phyloP scores from a whole-genome alignment of 2,113 vertebrate genomes.

The Symphodus melops region DNA sequence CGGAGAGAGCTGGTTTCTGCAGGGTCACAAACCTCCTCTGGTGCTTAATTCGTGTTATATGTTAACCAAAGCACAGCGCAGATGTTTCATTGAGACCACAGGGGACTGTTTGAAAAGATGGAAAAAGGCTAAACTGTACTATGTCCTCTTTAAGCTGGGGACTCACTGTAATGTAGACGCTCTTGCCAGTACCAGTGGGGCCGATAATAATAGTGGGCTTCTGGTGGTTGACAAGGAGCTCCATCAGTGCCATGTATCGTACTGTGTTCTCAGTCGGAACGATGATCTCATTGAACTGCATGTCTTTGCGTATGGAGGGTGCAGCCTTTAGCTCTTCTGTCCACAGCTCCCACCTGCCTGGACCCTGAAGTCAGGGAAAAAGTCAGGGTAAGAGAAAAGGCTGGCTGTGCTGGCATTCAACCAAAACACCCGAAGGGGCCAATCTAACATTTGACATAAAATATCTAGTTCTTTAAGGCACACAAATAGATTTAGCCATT shows the following conservation, averaged over 20 bases:
- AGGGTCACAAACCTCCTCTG: too few species aligned
- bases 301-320: slow-evolving; percentile 85
- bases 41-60: too few species aligned
- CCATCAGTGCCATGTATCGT: slow-evolving; percentile 88
- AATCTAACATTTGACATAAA: neutral
- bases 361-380: slow-evolving; percentile 77
- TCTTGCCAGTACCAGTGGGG: slow-evolving; percentile 94
- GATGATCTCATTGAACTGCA: slow-evolving; percentile 92
- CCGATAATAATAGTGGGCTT: slow-evolving; percentile 90
- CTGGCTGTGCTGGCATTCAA: neutral
- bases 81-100: too few species aligned
- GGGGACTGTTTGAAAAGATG: too few species aligned
- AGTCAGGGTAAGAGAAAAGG: neutral
- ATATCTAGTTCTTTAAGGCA: neutral
- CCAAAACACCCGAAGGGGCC: neutral
- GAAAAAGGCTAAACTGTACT: too few species aligned
- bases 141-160: too few species aligned
- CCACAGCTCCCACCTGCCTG: slow-evolving; percentile 91
- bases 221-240: slow-evolving; percentile 88
- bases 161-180: slow-evolving; percentile 92
- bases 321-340: slow-evolving; percentile 82
- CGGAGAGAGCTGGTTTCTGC: too few species aligned
- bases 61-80: too few species aligned
- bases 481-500: neutral
- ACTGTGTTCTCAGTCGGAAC: slow-evolving; percentile 93